phyloP scores from a whole-genome alignment of 2,888 invertebrate genomes.

The Pammene fasciana region DNA sequence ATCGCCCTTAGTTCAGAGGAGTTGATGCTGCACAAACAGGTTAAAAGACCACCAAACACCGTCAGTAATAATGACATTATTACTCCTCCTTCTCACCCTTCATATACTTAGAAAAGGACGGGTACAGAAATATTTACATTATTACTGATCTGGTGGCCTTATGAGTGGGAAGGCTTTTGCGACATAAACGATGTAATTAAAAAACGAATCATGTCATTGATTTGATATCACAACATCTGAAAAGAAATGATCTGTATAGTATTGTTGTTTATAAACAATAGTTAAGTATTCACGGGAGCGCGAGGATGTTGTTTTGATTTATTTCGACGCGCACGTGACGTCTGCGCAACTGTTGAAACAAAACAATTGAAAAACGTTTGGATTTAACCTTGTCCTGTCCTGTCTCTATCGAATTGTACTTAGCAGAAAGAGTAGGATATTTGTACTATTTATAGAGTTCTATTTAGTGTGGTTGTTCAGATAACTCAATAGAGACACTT shows the following conservation, averaged over 20 bases:
- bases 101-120: no score
- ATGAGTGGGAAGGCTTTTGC: no score
- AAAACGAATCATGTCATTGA: neutral
- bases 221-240: neutral
- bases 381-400: neutral
- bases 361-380: neutral
- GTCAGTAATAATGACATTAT: no score
- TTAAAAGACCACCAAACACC: no score
- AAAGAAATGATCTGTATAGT: neutral
- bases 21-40: no score
- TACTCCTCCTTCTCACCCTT: no score
- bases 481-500: neutral
- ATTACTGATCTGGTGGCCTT: no score
- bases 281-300: slow-evolving; percentile 16
- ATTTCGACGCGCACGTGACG: slow-evolving; percentile 23
- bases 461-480: neutral
- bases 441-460: neutral
- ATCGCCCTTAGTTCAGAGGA: no score
- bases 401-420: neutral
- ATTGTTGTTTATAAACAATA: slow-evolving; percentile 13
- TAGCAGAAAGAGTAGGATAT: neutral
- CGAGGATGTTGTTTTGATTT: slow-evolving; percentile 30
- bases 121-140: no score
- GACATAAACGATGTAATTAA: neutral
- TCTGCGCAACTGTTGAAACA: slow-evolving; percentile 2